These are phyloP conservation scores for Mixornis gularis DNA, from an alignment of 2,113 vertebrate genomes.

Conservation along the genomic window DNA sequence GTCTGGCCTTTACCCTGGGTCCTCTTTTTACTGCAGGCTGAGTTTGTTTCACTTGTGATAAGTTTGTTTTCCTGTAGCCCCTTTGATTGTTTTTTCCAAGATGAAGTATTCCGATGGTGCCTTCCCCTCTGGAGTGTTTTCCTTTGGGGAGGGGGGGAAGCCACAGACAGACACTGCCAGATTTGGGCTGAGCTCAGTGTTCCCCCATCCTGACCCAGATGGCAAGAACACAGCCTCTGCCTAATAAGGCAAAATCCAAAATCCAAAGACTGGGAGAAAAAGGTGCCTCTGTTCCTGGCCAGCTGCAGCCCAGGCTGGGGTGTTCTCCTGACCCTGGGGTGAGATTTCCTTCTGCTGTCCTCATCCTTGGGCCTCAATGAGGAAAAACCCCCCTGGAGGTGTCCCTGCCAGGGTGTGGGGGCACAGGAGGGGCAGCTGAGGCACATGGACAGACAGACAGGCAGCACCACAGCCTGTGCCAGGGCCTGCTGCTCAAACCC, in stretches of 20 bases:
- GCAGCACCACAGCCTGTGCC: not conserved
- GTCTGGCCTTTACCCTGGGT: constrained; percentile 21
- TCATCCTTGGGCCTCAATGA: not conserved
- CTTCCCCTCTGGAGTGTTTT: constrained; percentile 39
- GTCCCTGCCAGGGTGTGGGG: not conserved
- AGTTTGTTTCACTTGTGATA: constrained; percentile 59
- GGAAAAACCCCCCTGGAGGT: not conserved
- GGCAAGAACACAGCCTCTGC: not conserved
- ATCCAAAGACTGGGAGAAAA: not conserved
- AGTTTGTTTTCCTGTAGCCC: constrained; percentile 38
- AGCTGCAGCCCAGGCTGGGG: not conserved
- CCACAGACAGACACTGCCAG: not conserved
- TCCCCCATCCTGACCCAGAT: not conserved
- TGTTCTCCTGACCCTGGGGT: not conserved
- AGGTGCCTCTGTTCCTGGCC: not conserved
- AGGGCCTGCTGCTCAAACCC: constrained; percentile 14
- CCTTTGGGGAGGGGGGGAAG: not conserved
- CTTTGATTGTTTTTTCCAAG: constrained; percentile 54
- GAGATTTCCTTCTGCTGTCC: not conserved
- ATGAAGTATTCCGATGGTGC: constrained; percentile 13
- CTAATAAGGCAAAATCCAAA: constrained; percentile 25
- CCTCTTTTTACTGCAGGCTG: not conserved
- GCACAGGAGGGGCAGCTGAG: not conserved
- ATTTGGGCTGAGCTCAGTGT: not conserved
- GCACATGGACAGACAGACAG: not conserved